Evolutionary conservation across 2,888 invertebrate genomes (phyloP).

Genomic region (Lithophane ornitopus): DNA sequence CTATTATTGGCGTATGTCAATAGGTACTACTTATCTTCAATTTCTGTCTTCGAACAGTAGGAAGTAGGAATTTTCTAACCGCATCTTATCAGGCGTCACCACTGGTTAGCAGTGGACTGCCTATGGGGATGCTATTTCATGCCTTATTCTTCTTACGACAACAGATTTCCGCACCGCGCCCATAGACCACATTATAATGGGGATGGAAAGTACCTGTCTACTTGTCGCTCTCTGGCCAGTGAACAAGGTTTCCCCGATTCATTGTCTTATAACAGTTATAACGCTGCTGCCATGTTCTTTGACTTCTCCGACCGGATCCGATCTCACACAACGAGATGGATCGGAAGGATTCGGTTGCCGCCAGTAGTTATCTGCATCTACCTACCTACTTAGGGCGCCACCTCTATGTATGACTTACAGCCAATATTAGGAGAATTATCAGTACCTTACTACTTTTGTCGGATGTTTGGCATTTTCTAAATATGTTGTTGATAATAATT

Average conservation of each 20-base stretch:
- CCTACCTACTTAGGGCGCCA: not conserved
- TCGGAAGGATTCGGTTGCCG: not conserved
- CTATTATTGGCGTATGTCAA: not conserved
- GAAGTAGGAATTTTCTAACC: not conserved
- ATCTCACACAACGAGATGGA: not conserved
- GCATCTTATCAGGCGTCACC: not conserved
- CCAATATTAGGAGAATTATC: not conserved
- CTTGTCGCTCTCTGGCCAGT: not conserved
- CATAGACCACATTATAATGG: not conserved
- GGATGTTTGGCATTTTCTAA: not conserved
- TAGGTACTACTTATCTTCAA: not conserved
- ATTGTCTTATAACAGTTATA: not conserved
- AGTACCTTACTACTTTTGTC: not conserved
- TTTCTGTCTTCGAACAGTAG: not conserved
- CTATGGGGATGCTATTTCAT: not conserved
- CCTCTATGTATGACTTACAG: not conserved
- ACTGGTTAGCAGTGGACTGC: not conserved
- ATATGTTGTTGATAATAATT: not conserved
- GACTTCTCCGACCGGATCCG: not conserved
- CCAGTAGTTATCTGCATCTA: not conserved
- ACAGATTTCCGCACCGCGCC: not conserved
- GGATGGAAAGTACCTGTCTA: not conserved
- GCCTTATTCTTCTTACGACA: not conserved
- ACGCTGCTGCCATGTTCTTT: not conserved
- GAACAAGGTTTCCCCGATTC: not conserved